phyloP scores from a whole-genome alignment of 2,888 invertebrate species.

The Argyra leucocephala region DNA sequence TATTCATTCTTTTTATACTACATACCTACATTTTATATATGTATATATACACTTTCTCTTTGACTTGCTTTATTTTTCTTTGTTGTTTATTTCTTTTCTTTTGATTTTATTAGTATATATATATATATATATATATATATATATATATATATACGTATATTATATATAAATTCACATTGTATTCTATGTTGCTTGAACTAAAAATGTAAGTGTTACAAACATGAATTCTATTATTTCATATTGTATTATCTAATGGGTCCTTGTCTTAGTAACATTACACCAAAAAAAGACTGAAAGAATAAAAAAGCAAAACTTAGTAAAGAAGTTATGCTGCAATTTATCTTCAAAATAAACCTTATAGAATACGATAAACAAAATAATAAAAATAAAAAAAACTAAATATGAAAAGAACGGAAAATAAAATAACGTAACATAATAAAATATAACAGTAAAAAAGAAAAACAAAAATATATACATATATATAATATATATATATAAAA shows the following conservation, averaged over 20 bases:
- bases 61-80: neutral
- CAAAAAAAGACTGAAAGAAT: neutral
- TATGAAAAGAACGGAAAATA: neutral
- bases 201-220: neutral
- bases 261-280: slow-evolving; percentile 6
- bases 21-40: too few species aligned
- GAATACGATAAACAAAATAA: neutral
- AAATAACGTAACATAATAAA: neutral
- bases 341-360: neutral
- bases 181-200: neutral
- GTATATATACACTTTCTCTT: neutral
- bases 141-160: too few species aligned
- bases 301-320: neutral
- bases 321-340: neutral
- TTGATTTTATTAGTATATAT: too few species aligned
- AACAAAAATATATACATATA: neutral
- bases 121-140: too few species aligned
- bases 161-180: too few species aligned
- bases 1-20: neutral
- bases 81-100: neutral
- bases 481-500: neutral
- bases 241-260: neutral
- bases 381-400: neutral
- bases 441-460: neutral
- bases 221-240: slow-evolving; percentile 1